Conservation (phyloP, 2,888 invertebrate genomes). For the Phorcus lineatus region DNA sequence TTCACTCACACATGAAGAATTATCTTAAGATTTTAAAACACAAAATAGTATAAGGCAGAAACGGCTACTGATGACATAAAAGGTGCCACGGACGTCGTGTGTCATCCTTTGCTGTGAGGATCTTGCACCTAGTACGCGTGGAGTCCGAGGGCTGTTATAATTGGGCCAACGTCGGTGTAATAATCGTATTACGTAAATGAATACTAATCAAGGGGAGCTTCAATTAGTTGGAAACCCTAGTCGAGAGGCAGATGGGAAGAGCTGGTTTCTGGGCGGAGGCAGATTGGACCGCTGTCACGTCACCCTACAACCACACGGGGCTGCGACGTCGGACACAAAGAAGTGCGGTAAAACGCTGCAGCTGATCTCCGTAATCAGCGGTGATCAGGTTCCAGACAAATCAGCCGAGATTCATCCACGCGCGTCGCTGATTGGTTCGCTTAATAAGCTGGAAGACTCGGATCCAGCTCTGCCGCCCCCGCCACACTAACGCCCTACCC, state of each 20-base stretch:
- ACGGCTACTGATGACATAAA: too few species aligned
- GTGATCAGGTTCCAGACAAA: background rate
- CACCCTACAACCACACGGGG: background rate
- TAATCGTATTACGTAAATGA: slow-evolving; percentile 10
- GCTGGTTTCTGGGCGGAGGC: background rate
- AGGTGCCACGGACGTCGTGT: too few species aligned
- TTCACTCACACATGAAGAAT: too few species aligned
- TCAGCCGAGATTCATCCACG: background rate
- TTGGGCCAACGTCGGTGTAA: background rate
- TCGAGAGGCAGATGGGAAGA: background rate
- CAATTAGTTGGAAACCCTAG: background rate
- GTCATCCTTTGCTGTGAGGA: too few species aligned
- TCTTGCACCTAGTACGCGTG: too few species aligned
- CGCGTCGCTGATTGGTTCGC: background rate
- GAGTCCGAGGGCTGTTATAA: background rate
- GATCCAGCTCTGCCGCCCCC: too few species aligned
- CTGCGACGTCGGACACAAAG: background rate
- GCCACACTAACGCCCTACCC: background rate
- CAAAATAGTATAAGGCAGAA: too few species aligned
- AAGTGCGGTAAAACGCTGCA: slow-evolving; percentile 7
- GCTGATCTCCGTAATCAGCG: background rate
- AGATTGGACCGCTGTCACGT: too few species aligned
- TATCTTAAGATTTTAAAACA: too few species aligned
- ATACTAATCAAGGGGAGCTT: background rate
- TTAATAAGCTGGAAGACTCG: background rate